These are phyloP conservation scores for Eclectus roratus DNA, from an alignment of 2,113 vertebrate genomes.

Conservation along the genomic window DNA sequence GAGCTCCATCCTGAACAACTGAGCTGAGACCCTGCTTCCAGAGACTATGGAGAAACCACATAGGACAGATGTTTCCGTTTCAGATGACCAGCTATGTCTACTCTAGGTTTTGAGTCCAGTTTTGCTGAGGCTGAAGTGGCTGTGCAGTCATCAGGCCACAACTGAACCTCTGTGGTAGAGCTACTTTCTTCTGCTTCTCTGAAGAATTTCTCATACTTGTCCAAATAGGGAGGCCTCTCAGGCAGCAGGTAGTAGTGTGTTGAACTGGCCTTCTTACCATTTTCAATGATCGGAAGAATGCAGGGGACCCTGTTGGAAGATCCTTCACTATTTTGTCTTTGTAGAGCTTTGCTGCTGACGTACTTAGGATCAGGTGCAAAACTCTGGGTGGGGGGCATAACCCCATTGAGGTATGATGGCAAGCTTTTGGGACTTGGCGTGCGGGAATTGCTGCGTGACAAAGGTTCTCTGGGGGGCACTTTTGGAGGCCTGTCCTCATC, in stretches of 20 bases:
- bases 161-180: constrained; percentile 11
- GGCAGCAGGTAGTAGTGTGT: constrained; percentile 96
- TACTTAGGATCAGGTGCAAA: constrained; percentile 97
- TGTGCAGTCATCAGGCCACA: constrained; percentile 41
- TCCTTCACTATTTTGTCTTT: constrained; percentile 92
- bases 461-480: constrained; percentile 89
- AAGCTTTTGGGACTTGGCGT: constrained; percentile 94
- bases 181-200: constrained; percentile 76
- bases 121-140: constrained; percentile 30
- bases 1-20: constrained; percentile 41
- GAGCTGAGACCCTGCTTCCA: background rate
- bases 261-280: constrained; percentile 88
- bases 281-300: constrained; percentile 93
- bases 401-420: constrained; percentile 89
- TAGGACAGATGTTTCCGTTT: constrained; percentile 76
- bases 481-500: constrained; percentile 93
- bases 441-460: constrained; percentile 83
- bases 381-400: constrained; percentile 97
- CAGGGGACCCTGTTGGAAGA: constrained; percentile 80
- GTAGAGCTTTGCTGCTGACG: constrained; percentile 87
- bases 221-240: constrained; percentile 82
- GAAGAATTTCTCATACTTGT: constrained; percentile 84
- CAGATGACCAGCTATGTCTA: constrained; percentile 38
- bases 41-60: constrained; percentile 69
- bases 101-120: constrained; percentile 66